Base-by-base conservation (phyloP, 2,888 invertebrate genomes). In the Polyploca ridens region DNA sequence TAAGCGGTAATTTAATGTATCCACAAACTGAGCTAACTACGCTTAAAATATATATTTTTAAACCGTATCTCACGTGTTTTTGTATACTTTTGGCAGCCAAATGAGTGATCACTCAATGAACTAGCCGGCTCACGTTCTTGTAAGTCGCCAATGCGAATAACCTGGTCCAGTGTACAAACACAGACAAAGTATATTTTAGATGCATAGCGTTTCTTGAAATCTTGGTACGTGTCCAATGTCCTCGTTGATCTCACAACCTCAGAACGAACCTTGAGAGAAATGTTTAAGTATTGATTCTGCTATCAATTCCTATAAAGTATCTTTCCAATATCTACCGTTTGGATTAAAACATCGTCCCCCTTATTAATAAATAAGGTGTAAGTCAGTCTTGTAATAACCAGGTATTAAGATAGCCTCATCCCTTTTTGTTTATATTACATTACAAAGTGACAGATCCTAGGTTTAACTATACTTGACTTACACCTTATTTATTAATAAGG, bases 161-260 rank as follows among this genome's bases (percentile, higher is more conserved):
- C 65, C 66, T 64, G 66, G 66, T 57, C n/a, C 58, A 68, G 69
- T 68, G 63, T 67, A 68, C 69, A 70, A 69, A 74, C 68, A 69
- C 58, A 60, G 35, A 11, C 19, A 44, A 6, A 16, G 41, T 19
- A 27, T 61, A 61, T 61, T 61, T 61, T 44, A 27, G 19, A 54
- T 54, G 19, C 54, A 61, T 19, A 44, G n/a, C 35, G 38, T 38
- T 61, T 27, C 61, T 10, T 61, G 41, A 41, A 41, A 61, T 61
- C 13, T 44, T 61, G 61, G 41, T 61, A 41, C 19, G 10, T 60
- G 7, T 60, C 60, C 60, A 60, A 60, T 38, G 19, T 38, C 38
- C 16, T 38, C 41, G 41, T 33, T 16, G 49, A 16, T 49, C 41
- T 41, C 41, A 13, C 5, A 13, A 41, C 41, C 41, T 49, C 1